phyloP scores from a whole-genome alignment of 2,113 vertebrate genomes.

The Ptyas mucosa region DNA sequence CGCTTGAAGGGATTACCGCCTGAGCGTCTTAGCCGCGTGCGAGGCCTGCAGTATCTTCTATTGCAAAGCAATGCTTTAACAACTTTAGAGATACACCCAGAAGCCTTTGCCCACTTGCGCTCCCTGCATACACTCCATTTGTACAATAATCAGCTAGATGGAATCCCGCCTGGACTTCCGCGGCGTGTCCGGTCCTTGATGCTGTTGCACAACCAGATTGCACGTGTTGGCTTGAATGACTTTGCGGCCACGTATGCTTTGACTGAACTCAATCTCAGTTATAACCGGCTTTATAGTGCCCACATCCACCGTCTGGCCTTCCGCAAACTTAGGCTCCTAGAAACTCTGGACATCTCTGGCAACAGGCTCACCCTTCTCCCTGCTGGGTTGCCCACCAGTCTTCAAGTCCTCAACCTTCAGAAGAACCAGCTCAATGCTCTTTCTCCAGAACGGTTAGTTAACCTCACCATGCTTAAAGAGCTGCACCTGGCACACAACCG shows the following conservation, averaged over 20 bases:
- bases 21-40: slow-evolving; percentile 13
- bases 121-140: slow-evolving; percentile 62
- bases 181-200: slow-evolving; percentile 56
- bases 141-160: slow-evolving; percentile 54
- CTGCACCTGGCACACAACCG: slow-evolving; percentile 56
- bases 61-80: slow-evolving; percentile 61
- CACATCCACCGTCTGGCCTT: slow-evolving; percentile 57
- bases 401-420: slow-evolving; percentile 48
- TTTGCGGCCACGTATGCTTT: slow-evolving; percentile 39
- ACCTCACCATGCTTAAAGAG: slow-evolving; percentile 49
- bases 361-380: slow-evolving; percentile 61
- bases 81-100: neutral
- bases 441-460: slow-evolving; percentile 34
- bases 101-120: slow-evolving; percentile 47
- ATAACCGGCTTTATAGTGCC: slow-evolving; percentile 55
- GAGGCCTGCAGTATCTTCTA: slow-evolving; percentile 58
- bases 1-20: slow-evolving; percentile 40
- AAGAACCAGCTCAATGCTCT: slow-evolving; percentile 55
- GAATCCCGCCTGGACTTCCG: slow-evolving; percentile 50
- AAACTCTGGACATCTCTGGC: slow-evolving; percentile 49
- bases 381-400: slow-evolving; percentile 36
- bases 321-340: slow-evolving; percentile 42
- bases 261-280: slow-evolving; percentile 62
- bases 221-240: slow-evolving; percentile 6
- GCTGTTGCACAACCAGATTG: slow-evolving; percentile 60